A percentile compares a stretch with the other conserved stretches of the same genome.
Conservation (phyloP, 2,113 vertebrate species). For the Acanthisitta chloris region DNA sequence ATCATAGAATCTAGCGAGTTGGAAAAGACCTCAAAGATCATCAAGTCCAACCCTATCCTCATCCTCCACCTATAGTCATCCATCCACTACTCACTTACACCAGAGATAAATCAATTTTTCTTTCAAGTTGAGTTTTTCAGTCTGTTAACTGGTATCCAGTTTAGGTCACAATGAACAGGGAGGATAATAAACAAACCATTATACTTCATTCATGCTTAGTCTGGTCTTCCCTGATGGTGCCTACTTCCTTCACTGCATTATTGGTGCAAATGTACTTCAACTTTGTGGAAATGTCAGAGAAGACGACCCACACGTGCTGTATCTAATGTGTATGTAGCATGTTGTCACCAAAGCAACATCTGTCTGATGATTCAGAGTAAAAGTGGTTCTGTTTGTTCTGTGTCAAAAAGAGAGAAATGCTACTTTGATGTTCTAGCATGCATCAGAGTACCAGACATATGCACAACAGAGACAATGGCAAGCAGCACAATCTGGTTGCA, state of each 20-base stretch:
- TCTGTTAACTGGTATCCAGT: not conserved
- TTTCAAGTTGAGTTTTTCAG: not conserved
- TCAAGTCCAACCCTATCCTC: too few species aligned
- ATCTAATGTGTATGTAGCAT: not conserved
- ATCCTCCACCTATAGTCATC: not conserved
- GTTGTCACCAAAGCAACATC: conserved; percentile 49
- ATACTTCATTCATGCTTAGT: not conserved
- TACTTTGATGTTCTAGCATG: conserved; percentile 27
- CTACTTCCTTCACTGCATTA: not conserved
- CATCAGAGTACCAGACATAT: not conserved
- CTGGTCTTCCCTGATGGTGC: not conserved
- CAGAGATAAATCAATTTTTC: not conserved
- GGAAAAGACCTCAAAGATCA: too few species aligned
- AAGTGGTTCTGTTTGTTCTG: conserved; percentile 36
- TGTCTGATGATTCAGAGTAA: conserved; percentile 32
- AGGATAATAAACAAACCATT: not conserved
- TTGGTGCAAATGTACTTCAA: not conserved
- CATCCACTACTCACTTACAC: not conserved
- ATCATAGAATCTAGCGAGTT: too few species aligned
- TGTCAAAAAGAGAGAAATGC: not conserved
- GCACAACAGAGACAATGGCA: not conserved
- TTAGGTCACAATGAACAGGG: not conserved
- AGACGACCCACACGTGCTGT: not conserved
- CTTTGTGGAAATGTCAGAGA: not conserved
- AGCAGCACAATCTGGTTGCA: not conserved